Conservation (phyloP, 2,888 invertebrate genomes). For the Aspidiotus rigidus region DNA sequence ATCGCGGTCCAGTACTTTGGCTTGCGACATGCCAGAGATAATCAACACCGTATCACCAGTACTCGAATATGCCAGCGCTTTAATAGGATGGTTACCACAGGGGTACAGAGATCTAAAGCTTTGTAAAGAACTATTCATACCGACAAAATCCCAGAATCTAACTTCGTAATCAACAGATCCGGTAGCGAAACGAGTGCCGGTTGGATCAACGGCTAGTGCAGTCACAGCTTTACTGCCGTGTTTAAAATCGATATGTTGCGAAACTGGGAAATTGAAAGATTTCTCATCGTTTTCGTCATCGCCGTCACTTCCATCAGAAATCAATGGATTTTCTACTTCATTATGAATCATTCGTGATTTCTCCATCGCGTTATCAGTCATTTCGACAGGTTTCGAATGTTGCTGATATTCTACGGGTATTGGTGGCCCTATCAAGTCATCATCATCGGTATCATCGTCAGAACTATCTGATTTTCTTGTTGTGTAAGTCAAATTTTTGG, state of each 20-base stretch:
- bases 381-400: neutral
- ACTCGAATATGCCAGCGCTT: conserved; percentile 77
- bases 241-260: conserved; percentile 70
- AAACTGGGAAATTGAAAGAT: conserved; percentile 52
- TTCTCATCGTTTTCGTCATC: conserved; percentile 41
- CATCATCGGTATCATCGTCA: neutral
- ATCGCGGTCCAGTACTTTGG: conserved; percentile 88
- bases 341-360: too few relatives aligned
- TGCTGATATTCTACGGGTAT: neutral
- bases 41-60: conserved; percentile 92
- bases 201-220: conserved; percentile 83
- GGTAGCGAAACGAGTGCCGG: conserved; percentile 79
- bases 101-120: conserved; percentile 87
- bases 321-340: too few relatives aligned
- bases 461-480: neutral
- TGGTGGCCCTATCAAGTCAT: conserved; percentile 1
- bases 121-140: conserved; percentile 87
- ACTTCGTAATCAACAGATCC: conserved; percentile 95
- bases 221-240: conserved; percentile 85
- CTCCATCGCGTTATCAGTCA: neutral
- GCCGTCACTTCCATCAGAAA: too few relatives aligned
- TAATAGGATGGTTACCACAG: conserved; percentile 90
- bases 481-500: too few relatives aligned
- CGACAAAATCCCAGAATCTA: conserved; percentile 96
- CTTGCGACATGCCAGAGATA: conserved; percentile 82